Evolutionary conservation across 2,113 vertebrate species (phyloP).

Genomic region (Rhea americana): DNA sequence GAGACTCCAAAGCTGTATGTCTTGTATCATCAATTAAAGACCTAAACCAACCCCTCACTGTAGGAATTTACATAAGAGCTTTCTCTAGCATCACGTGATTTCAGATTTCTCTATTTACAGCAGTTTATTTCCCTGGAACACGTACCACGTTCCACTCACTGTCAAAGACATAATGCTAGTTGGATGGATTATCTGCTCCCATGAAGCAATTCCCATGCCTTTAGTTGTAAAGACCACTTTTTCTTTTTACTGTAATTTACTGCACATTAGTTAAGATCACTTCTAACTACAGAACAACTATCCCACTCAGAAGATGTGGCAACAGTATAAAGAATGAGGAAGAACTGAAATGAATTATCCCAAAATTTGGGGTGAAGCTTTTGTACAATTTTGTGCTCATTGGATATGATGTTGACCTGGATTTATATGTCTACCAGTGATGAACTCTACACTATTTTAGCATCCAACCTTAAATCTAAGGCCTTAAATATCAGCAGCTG

Average conservation of each 20-base stretch:
- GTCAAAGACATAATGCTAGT: background rate
- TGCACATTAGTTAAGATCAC: background rate
- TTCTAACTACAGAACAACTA: background rate
- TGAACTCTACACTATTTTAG: background rate
- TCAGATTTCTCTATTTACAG: slow-evolving; percentile 1
- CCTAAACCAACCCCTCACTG: background rate
- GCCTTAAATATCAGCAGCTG: background rate
- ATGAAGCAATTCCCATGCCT: background rate
- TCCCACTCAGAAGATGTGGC: background rate
- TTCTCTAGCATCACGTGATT: background rate
- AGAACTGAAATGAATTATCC: background rate
- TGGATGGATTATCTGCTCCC: background rate
- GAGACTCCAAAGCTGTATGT: background rate
- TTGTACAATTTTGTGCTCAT: background rate
- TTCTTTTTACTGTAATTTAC: background rate
- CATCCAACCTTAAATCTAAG: background rate
- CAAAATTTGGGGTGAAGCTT: background rate
- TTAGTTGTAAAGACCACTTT: background rate
- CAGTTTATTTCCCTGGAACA: background rate
- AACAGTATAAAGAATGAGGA: background rate
- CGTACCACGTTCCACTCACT: background rate
- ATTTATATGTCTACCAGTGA: too few species aligned
- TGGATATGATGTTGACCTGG: background rate
- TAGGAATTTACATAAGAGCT: background rate
- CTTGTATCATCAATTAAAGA: background rate